Evolutionary conservation across 2,113 vertebrate species (phyloP), one percentile per base, ranked within the genome.

Genomic region (Tamias sibiricus): DNA sequence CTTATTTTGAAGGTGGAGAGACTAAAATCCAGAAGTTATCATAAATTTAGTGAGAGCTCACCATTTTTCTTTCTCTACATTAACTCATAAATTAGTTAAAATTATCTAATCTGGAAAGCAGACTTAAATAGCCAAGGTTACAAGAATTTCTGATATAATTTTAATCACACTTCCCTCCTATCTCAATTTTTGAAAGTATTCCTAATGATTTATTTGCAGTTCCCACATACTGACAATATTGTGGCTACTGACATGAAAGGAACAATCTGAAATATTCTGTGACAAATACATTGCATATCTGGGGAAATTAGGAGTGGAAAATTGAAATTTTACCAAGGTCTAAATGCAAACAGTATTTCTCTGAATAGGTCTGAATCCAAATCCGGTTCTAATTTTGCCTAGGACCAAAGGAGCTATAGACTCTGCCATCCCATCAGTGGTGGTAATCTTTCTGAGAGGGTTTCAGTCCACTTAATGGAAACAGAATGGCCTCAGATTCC

Each of bases 1-100:
- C 9, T 92, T 91, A 88, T 86, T 88, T 91, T 93, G 52, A 90
- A 93, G 37, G 54, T 57, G 47, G 72, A 92, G 30, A 92, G 26
- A 82, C 16, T 44, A 9, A 87, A 86, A 22, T n/a, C n/a, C n/a
- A n/a, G n/a, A n/a, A n/a, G n/a, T n/a, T n/a, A n/a, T n/a, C n/a
- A n/a, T n/a, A n/a, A n/a, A n/a, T n/a, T n/a, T n/a, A n/a, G n/a
- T n/a, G n/a, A n/a, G n/a, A n/a, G n/a, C n/a, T n/a, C n/a, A n/a
- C n/a, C n/a, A n/a, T n/a, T n/a, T n/a, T n/a, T n/a, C n/a, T n/a
- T n/a, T n/a, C n/a, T n/a, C n/a, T n/a, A n/a, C n/a, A n/a, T n/a
- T n/a, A n/a, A 47, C 44, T 47, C 44, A 47, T 47, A 47, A 47
- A 47, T 47, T 47, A 47, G 44, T 47, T 47, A 47, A 47, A 47